Conservation (phyloP, 2,888 invertebrate species). For the Drosophila percnosoma region DNA sequence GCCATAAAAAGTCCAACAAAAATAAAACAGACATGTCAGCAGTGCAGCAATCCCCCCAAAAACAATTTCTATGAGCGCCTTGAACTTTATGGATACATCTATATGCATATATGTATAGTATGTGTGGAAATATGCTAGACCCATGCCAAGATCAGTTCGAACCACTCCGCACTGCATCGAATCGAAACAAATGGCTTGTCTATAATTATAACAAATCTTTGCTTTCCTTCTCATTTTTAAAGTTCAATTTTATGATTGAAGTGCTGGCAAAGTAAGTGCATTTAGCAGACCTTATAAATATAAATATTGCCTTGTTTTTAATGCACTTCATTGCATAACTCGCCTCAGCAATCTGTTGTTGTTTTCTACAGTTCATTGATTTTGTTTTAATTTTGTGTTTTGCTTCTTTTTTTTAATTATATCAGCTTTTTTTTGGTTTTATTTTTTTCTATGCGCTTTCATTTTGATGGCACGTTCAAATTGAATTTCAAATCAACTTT, state of each 20-base stretch:
- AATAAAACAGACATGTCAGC: slow-evolving; percentile 57
- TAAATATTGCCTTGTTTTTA: neutral
- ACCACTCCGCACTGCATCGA: slow-evolving; percentile 16
- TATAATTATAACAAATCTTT: slow-evolving; percentile 64
- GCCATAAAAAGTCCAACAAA: slow-evolving; percentile 72
- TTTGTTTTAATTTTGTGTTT: slow-evolving; percentile 25
- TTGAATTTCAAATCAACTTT: slow-evolving; percentile 61
- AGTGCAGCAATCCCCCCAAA: slow-evolving; percentile 13
- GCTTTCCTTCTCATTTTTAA: slow-evolving; percentile 44
- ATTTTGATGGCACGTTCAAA: slow-evolving; percentile 52
- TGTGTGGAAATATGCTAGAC: slow-evolving; percentile 41
- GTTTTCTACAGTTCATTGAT: slow-evolving; percentile 22
- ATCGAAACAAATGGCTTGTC: slow-evolving; percentile 57
- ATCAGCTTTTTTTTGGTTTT: slow-evolving; percentile 27
- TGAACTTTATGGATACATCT: slow-evolving; percentile 61
- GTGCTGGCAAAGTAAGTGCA: slow-evolving; percentile 56
- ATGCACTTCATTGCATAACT: slow-evolving; percentile 16
- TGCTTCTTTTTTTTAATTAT: slow-evolving; percentile 37
- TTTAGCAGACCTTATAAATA: slow-evolving; percentile 50
- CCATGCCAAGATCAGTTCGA: slow-evolving; percentile 57
- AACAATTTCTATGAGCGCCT: slow-evolving; percentile 64
- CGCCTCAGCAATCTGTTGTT: neutral
- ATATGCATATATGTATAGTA: neutral
- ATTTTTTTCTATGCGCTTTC: slow-evolving; percentile 63
- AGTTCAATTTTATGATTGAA: slow-evolving; percentile 61